Conservation (phyloP, 2,888 invertebrate species). For the Drosophila buzzatii region DNA sequence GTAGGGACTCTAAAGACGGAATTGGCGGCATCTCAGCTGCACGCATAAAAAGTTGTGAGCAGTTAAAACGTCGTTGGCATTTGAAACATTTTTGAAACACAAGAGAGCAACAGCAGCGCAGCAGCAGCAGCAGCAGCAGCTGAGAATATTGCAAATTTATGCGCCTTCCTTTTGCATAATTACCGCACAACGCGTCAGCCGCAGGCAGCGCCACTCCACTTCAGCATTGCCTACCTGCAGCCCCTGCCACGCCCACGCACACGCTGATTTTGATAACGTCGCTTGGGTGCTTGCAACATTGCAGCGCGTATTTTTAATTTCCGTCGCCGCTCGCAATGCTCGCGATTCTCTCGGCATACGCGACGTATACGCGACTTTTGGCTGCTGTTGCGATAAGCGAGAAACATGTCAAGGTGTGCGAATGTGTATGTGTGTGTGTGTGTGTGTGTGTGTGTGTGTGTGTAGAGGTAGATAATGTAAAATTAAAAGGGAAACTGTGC, state of each 20-base stretch:
- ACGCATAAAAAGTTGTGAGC: slow-evolving; percentile 73
- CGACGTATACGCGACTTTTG: slow-evolving; percentile 64
- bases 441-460: slow-evolving; percentile 28
- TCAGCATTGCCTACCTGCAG: slow-evolving; percentile 1
- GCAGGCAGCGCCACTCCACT: slow-evolving; percentile 25
- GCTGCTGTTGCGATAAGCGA: slow-evolving; percentile 72
- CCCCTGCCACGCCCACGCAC: slow-evolving; percentile 46
- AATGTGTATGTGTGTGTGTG: slow-evolving; percentile 1
- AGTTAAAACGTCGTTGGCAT: slow-evolving; percentile 80
- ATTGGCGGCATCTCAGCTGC: slow-evolving; percentile 61
- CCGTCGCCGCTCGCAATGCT: slow-evolving; percentile 65
- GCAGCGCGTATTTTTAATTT: slow-evolving; percentile 80
- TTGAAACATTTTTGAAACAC: slow-evolving; percentile 64
- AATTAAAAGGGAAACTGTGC: slow-evolving; percentile 78
- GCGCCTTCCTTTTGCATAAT: slow-evolving; percentile 80
- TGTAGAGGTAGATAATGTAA: slow-evolving; percentile 70
- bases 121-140: slow-evolving; percentile 32
- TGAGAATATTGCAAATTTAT: slow-evolving; percentile 80
- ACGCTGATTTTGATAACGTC: slow-evolving; percentile 77
- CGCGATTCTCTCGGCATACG: slow-evolving; percentile 54
- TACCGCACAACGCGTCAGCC: slow-evolving; percentile 69
- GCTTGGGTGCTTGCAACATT: slow-evolving; percentile 77
- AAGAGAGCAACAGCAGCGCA: slow-evolving; percentile 27
- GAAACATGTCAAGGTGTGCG: slow-evolving; percentile 74
- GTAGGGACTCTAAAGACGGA: slow-evolving; percentile 39